Evolutionary conservation across 1,140 invertebrate species (phyloP).

Genomic region (Plodia interpunctella): DNA sequence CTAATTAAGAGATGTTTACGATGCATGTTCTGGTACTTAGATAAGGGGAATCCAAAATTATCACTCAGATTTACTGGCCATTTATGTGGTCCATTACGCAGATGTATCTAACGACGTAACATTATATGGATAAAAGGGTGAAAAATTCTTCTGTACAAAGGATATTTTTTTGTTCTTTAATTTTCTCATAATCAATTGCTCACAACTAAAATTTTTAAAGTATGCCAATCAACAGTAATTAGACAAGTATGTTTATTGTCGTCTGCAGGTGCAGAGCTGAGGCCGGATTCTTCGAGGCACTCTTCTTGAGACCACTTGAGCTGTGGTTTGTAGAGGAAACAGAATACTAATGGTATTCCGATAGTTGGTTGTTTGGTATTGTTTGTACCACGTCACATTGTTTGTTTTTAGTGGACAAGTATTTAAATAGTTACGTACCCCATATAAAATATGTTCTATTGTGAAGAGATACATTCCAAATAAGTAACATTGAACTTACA

Average conservation of each 20-base stretch:
- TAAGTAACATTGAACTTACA: too few species aligned
- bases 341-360: not conserved
- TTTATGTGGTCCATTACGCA: conserved; percentile 6
- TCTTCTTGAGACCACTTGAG: not conserved
- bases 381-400: not conserved
- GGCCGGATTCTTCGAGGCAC: not conserved
- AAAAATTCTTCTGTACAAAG: too few species aligned
- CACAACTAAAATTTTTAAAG: too few species aligned
- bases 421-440: too few species aligned
- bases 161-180: too few species aligned
- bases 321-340: not conserved
- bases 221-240: not conserved
- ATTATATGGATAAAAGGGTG: too few species aligned
- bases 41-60: conserved; percentile 14
- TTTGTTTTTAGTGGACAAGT: too few species aligned
- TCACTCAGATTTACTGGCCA: not conserved
- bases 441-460: too few species aligned
- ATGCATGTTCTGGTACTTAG: conserved; percentile 11
- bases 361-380: not conserved
- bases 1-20: conserved; percentile 18
- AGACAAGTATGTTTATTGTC: not conserved
- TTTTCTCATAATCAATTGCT: too few species aligned
- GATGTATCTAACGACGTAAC: not conserved
- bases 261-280: not conserved
- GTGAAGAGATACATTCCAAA: too few species aligned